These are phyloP conservation scores for Tetragonula carbonaria DNA, from an alignment of 2,888 invertebrate genomes.

Conservation along the genomic window DNA sequence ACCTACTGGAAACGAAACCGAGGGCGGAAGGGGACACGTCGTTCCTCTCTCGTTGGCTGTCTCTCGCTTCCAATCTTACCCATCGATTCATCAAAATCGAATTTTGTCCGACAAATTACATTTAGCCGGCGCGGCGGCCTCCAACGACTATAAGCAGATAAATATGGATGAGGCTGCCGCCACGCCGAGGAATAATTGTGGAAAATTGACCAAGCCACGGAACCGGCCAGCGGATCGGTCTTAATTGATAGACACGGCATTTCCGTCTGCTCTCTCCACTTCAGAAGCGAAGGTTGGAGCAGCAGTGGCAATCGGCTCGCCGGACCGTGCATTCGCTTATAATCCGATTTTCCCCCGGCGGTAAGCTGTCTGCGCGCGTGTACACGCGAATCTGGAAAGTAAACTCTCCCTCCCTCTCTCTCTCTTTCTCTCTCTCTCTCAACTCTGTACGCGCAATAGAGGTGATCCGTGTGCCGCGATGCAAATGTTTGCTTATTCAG, in stretches of 20 bases:
- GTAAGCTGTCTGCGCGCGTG: conserved; percentile 74
- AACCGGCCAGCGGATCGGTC: conserved; percentile 49
- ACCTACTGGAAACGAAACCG: too few species aligned
- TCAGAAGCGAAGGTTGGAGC: background rate
- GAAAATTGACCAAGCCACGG: conserved; percentile 47
- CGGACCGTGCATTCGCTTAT: conserved; percentile 69
- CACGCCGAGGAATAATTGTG: conserved; percentile 43
- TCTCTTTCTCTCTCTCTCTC: background rate
- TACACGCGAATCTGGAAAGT: conserved; percentile 76
- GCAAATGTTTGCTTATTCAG: conserved; percentile 77
- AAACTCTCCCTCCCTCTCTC: conserved; percentile 62
- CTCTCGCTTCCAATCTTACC: background rate
- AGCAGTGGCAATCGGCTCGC: conserved; percentile 57
- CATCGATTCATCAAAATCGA: conserved; percentile 6
- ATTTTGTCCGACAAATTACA: conserved; percentile 18
- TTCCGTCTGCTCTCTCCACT: conserved; percentile 33
- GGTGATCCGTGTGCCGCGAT: conserved; percentile 73
- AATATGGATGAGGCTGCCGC: conserved; percentile 38
- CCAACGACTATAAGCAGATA: conserved; percentile 43
- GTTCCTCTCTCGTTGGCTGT: too few species aligned
- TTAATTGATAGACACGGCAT: conserved; percentile 66
- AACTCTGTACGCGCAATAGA: conserved; percentile 52
- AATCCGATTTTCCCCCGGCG: conserved; percentile 73
- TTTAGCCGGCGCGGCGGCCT: background rate
- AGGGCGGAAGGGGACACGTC: background rate